Conservation (phyloP, 2,113 vertebrate species). For the pig (Sus scrofa) region T2T-Sscrofa CM000827.6:87711001-87711500, state of each 20-base stretch:
- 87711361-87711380: background rate
- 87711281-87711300: background rate
- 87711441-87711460: background rate
- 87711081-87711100: too few relatives aligned
- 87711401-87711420: background rate
- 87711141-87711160: background rate
- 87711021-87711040: too few relatives aligned
- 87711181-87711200: background rate
- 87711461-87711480: background rate
- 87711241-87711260: background rate
- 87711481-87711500: background rate
- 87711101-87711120: too few relatives aligned
- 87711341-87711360: background rate
- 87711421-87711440: background rate
- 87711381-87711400: background rate
- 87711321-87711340: background rate
- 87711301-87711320: background rate
- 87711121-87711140: too few relatives aligned
- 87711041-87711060: too few relatives aligned
- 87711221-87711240: background rate
- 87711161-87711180: background rate
- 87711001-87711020: too few relatives aligned
- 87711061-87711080: too few relatives aligned
- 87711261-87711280: background rate
- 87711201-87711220: background rate